phyloP scores from a whole-genome alignment of 2,797 vertebrate species.

The Ctenopoma multispine region DNA sequence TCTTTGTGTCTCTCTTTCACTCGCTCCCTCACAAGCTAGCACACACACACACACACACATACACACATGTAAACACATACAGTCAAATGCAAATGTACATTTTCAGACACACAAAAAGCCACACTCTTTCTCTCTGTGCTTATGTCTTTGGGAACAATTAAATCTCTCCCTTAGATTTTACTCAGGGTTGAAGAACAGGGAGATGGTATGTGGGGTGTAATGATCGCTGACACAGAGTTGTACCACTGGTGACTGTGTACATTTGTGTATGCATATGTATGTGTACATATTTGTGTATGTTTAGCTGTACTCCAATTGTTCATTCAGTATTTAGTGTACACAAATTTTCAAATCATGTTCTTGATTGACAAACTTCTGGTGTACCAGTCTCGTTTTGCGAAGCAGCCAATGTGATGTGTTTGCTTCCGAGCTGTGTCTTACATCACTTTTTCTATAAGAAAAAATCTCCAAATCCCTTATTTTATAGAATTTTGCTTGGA shows the following conservation, averaged over 20 bases:
- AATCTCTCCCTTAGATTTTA: constrained; percentile 87
- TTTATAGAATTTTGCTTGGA: constrained; percentile 61
- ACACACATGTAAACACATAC: constrained; percentile 25
- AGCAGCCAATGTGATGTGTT: constrained; percentile 49
- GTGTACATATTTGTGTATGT: constrained; percentile 50
- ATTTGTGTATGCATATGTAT: constrained; percentile 53
- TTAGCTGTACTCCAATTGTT: constrained; percentile 56
- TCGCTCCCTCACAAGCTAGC: constrained; percentile 24
- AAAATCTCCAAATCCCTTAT: constrained; percentile 46
- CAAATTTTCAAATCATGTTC: constrained; percentile 38
- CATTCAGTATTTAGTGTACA: constrained; percentile 33
- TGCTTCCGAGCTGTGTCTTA: constrained; percentile 40
- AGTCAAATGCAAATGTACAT: constrained; percentile 51
- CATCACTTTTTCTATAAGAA: constrained; percentile 61
- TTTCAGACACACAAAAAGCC: constrained; percentile 47
- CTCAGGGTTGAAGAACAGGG: constrained; percentile 88
- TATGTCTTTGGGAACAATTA: constrained; percentile 82
- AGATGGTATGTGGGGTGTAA: constrained; percentile 76
- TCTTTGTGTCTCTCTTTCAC: constrained; percentile 45
- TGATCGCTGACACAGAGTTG: constrained; percentile 59
- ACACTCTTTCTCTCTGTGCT: constrained; percentile 80
- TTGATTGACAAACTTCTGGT: constrained; percentile 35
- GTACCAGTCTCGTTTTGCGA: constrained; percentile 38
- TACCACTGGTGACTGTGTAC: constrained; percentile 65
- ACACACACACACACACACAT: not conserved